These are phyloP conservation scores for Rhizoglyphus robini DNA, from an alignment of 1,140 invertebrate genomes.

Conservation along the genomic window DNA sequence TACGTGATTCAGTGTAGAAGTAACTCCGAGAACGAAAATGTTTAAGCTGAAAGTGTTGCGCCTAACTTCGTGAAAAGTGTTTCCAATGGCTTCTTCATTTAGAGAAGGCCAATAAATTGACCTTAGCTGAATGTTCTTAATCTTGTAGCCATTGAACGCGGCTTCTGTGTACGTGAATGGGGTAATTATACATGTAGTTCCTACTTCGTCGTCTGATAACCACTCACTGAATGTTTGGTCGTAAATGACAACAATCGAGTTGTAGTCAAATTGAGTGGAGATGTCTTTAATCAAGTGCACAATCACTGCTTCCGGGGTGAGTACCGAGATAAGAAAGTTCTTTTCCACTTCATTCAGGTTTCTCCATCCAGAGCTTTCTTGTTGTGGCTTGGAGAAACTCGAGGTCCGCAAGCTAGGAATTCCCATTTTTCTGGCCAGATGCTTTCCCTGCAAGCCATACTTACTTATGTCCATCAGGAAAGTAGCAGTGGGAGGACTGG, in stretches of 20 bases:
- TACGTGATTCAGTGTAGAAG: neutral
- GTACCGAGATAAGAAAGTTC: conserved; percentile 52
- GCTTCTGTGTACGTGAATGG: neutral
- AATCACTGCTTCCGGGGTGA: conserved; percentile 65
- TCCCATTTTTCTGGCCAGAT: conserved; percentile 57
- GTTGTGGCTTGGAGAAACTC: conserved; percentile 51
- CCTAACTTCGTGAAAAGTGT: neutral
- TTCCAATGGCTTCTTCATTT: neutral
- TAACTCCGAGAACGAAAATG: neutral
- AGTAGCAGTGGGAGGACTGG: neutral
- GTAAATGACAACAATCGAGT: conserved; percentile 76
- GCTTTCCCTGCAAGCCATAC: conserved; percentile 48
- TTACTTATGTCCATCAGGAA: neutral
- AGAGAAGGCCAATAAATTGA: conserved; percentile 4
- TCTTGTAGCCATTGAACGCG: neutral
- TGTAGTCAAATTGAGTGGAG: conserved; percentile 63
- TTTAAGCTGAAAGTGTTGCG: neutral
- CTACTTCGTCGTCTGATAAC: no score
- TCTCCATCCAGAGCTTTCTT: conserved; percentile 7
- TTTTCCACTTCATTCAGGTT: conserved; percentile 36
- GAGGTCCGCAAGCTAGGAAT: conserved; percentile 40
- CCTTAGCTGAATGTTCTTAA: conserved; percentile 5
- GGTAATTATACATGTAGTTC: neutral
- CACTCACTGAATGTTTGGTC: conserved; percentile 62
- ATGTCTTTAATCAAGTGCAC: conserved; percentile 64